Base-by-base conservation (phyloP, 2,797 vertebrate species). In the Avahi laniger region DNA sequence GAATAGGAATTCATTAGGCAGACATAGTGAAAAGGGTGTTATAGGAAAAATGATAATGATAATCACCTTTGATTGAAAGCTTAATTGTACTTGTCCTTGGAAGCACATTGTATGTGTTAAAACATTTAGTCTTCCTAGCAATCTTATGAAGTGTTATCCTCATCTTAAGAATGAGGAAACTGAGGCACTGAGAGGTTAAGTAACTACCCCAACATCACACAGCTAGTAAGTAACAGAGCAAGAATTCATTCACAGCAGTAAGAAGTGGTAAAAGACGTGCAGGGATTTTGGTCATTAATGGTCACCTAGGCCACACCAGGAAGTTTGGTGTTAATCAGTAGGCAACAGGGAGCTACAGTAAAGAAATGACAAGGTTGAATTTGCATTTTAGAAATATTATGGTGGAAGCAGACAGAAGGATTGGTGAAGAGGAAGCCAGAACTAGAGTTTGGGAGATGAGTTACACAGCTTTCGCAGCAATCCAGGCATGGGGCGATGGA, bases 111-210 rank as follows among this genome's bases (percentile, higher is more conserved):
- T 26, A 26, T 91, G 24, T 78, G 43, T 57, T 93, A 67, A 59
- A 94, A 41, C 11, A 75, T 48, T 88, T 81, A 57, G 69, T 80
- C 28, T 18, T 69, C 8, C 33, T 26, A 78, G 18, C 15, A 76
- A 70, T 78, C 1, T 28, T 93, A 35, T 82, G n/a, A 93, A 18
- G 18, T 78, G 43, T 79, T 84, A 67, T 59, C 9, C 17, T 12
- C 43, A 76, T 70, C 24, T 94, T 93, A 35, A 93, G 33, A 93
- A 85, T 93, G 38, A 86, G 38, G 70, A 87, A 97, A 67, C 46
- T 11, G 63, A 95, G 33, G 10, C 15, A 33, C 15, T 43, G 26
- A 85, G 35, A 89, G 28, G 59, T 67, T 93, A 81, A 83, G 1
- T 48, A 69, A 88, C 1, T n/a, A 75, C 7, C 7, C 69, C 9